A percentile compares a stretch with the other conserved stretches of the same genome.
phyloP scores from a whole-genome alignment of 2,113 vertebrate genomes.

The Platycercus adscitus region DNA sequence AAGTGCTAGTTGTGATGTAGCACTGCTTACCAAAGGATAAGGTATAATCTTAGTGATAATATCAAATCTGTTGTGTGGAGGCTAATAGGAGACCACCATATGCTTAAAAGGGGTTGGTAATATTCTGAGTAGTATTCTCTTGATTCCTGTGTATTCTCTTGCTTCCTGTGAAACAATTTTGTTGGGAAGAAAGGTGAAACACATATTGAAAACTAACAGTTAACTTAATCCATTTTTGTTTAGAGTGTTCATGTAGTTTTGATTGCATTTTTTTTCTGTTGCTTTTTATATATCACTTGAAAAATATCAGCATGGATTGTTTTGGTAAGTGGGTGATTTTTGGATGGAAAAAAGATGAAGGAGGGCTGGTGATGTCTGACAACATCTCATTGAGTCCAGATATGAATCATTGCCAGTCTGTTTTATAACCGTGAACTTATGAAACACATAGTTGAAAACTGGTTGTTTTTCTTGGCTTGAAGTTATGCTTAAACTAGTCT shows the following conservation, averaged over 20 bases:
- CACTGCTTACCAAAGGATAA: not conserved
- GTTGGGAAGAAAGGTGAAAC: not conserved
- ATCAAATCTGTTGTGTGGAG: not conserved
- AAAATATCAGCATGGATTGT: not conserved
- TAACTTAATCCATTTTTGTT: not conserved
- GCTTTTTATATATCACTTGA: slow-evolving; percentile 1
- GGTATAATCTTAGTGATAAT: not conserved
- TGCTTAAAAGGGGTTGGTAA: not conserved
- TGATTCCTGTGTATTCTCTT: not conserved
- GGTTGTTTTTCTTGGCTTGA: not conserved
- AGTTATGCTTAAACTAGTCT: not conserved
- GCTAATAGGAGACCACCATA: not conserved
- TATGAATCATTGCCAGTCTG: not conserved
- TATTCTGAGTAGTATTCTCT: not conserved
- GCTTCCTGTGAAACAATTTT: not conserved
- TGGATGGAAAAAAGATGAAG: not conserved
- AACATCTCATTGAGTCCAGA: not conserved
- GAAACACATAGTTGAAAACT: not conserved
- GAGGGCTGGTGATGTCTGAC: not conserved
- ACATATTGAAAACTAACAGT: not conserved
- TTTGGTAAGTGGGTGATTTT: not conserved
- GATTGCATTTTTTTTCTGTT: slow-evolving; percentile 20
- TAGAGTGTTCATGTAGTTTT: not conserved
- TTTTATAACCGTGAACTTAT: not conserved
- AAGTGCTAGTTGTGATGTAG: not conserved